Base-by-base conservation (phyloP, 2,113 vertebrate genomes). In the Myiozetetes cayanensis region DNA sequence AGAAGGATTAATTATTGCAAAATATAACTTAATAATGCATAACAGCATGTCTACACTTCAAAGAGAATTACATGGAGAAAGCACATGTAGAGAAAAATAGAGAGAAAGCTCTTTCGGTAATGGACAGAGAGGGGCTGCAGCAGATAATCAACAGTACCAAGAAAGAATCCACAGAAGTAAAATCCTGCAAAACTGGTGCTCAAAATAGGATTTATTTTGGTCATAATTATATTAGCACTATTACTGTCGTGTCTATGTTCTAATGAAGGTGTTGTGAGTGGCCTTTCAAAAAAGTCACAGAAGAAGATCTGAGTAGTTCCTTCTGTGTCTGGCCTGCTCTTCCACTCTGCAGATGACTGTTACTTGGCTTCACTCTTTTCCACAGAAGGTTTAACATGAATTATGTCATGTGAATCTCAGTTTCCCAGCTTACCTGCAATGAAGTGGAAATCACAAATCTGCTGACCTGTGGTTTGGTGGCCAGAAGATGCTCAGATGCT, bases 391-490 rank as follows among this genome's bases (percentile, higher is more conserved):
- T 44, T 78, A n/a, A 22, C 31, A 16, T 16, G 4, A 24, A 22
- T 72, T 50, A 17, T 8, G 9, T 8, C 10, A 5, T 6, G 6
- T 10, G 31, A 52, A 61, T 73, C 37, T 43, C 28, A 22, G 0
- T 58, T 72, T 75, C 27, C 2, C 1, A 43, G 7, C 6, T 76
- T 43, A 31, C 15, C 17, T 23, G 6, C 10, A 44, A 24, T 41
- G 14, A 94, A 49, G 24, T 28, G n/a, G 25, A 37, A 83, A 53
- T 49, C 13, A 8, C 23, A 53, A 7, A 12, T 10, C 56, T 66
- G 10, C 28, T 71, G 46, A 18, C 8, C 28, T 0, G 0, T 9
- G 43, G 20, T 12, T 44, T 65, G 21, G 33, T 50, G 58, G 3
- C n/a, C 15, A 65, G 58, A 47, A 81, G 62, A 12, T 49, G 31